A percentile compares a stretch with the other conserved stretches of the same genome.
Evolutionary conservation across 2,113 vertebrate genomes (phyloP).

Genomic region (Corydoras maculifer): DNA sequence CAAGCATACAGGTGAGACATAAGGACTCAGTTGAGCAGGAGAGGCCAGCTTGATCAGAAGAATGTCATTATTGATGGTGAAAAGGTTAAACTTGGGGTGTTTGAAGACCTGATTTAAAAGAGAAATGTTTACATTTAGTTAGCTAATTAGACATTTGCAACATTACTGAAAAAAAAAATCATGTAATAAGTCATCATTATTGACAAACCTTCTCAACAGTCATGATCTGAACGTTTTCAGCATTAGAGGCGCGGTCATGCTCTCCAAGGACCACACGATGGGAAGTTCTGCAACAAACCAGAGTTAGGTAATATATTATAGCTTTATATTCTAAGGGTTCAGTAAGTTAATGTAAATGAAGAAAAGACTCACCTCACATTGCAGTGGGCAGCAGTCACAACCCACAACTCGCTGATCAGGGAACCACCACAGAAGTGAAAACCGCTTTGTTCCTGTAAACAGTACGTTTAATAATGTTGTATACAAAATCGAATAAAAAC

Average conservation of each 20-base stretch:
- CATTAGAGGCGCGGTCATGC: slow-evolving; percentile 63
- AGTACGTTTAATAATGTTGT: neutral
- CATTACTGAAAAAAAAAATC: neutral
- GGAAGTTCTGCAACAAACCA: slow-evolving; percentile 55
- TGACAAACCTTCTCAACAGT: slow-evolving; percentile 60
- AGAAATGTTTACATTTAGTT: neutral
- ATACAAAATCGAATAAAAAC: too few species aligned
- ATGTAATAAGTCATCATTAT: neutral
- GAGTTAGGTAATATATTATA: neutral
- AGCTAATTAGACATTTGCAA: neutral
- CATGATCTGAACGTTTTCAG: slow-evolving; percentile 64
- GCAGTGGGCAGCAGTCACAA: slow-evolving; percentile 77
- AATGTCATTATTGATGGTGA: slow-evolving; percentile 71
- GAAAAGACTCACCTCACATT: slow-evolving; percentile 53
- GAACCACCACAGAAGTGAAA: slow-evolving; percentile 80
- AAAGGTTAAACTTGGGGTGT: slow-evolving; percentile 62
- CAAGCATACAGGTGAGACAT: slow-evolving; percentile 70
- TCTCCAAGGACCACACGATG: slow-evolving; percentile 74
- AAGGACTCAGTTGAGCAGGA: slow-evolving; percentile 51
- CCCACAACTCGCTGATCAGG: slow-evolving; percentile 72
- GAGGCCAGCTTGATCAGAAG: slow-evolving; percentile 68
- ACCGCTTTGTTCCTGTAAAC: slow-evolving; percentile 67
- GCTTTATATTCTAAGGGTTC: neutral
- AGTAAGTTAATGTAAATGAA: neutral
- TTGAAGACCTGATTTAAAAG: slow-evolving; percentile 62